Base-by-base conservation (phyloP, 2,888 invertebrate species). In the Sphaerophoria taeniata region DNA sequence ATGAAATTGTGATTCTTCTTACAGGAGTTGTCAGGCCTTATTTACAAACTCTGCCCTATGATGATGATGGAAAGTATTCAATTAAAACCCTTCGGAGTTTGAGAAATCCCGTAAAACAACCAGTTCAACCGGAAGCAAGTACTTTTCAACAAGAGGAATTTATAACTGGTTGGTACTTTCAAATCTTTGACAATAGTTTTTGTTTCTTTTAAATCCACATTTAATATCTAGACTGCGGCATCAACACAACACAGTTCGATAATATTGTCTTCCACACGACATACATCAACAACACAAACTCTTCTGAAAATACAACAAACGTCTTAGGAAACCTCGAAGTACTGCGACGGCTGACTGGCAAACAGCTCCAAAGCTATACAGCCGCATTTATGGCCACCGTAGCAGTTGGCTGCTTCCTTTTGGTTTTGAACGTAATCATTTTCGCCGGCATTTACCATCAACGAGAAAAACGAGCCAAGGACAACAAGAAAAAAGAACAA, bases 401-500 rank as follows among this genome's bases (percentile, higher is more conserved):
- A 86, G 96, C 96, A 0, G 96, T 97, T 7, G 97, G 97, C 0
- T 96, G 97, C 89, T 96, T 97, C 88, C 93, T 97, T 6, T 93
- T 97, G 7, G 93, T 97, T 36, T 93, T 97, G 34, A 97, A 97
- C 90, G 95, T 97, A 11, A 93, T 97, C 33, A 97, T 98, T 88
- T 97, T 97, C 89, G 97, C 97, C 56, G 97, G 97, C 1, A 97
- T 97, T 84, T 97, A 97, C 90, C 96, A 97, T 89, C 97, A 97
- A 91, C 94, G 97, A 0, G 97, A 96, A 88, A 89, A 93, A 88
- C 90, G 93, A 67, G 93, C 94, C 87, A 93, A 93, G 63, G 94
- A 95, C 84, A 95, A 95, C 70, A 95, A 96, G 89, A 95, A 95
- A 76, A 96, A 96, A 89, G 96, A 96, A 88, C 96, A 96, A 88